Evolutionary conservation across 2,113 vertebrate genomes (phyloP).

Genomic region (Terrapene triunguis): DNA sequence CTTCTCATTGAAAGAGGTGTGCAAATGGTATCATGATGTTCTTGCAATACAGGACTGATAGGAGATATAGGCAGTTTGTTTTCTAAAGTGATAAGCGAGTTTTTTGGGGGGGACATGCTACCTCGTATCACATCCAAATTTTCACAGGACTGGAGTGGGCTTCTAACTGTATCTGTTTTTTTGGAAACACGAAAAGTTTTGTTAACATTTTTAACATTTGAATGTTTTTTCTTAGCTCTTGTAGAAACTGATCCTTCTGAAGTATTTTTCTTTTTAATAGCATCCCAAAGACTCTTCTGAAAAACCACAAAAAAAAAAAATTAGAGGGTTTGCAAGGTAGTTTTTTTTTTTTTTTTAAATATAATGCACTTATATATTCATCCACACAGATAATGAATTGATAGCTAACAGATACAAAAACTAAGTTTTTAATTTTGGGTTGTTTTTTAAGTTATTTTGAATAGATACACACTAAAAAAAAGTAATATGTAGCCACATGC

Average conservation of each 20-base stretch:
- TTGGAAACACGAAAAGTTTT: slow-evolving; percentile 86
- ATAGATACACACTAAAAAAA: background rate
- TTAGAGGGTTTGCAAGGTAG: background rate
- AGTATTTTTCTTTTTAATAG: slow-evolving; percentile 85
- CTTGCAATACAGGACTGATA: slow-evolving; percentile 52
- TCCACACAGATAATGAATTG: background rate
- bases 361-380: background rate
- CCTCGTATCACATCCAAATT: slow-evolving; percentile 52
- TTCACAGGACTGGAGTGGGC: slow-evolving; percentile 87
- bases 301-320: slow-evolving; percentile 46
- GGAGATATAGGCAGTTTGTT: slow-evolving; percentile 71
- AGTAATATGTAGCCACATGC: background rate
- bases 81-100: slow-evolving; percentile 42
- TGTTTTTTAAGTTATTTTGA: too few species aligned
- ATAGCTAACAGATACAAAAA: too few species aligned
- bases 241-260: slow-evolving; percentile 43
- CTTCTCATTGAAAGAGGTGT: slow-evolving; percentile 63
- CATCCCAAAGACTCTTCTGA: slow-evolving; percentile 91
- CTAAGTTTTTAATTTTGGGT: too few species aligned
- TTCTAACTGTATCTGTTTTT: slow-evolving; percentile 78
- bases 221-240: slow-evolving; percentile 60
- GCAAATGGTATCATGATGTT: background rate
- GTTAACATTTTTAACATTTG: slow-evolving; percentile 79
- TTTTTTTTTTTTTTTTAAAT: too few species aligned
- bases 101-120: slow-evolving; percentile 9